phyloP scores from a whole-genome alignment of 1,140 invertebrate species.

The Melanaphis sacchari region DNA sequence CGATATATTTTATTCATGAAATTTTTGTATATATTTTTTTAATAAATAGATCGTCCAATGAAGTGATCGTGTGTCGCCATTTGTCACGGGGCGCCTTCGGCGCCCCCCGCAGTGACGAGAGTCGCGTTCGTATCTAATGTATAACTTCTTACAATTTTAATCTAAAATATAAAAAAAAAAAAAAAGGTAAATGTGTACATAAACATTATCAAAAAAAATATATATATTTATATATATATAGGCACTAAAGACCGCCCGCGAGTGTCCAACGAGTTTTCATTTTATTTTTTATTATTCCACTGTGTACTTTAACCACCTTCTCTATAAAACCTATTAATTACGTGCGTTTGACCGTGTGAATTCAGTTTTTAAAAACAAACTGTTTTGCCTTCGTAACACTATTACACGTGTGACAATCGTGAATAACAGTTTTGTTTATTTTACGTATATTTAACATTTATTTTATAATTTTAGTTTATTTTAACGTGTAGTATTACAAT shows the following conservation, averaged over 20 bases:
- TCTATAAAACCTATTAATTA: slow-evolving; percentile 47
- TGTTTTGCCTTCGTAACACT: slow-evolving; percentile 1
- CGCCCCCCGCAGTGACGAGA: slow-evolving; percentile 24
- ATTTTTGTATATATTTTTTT: background rate
- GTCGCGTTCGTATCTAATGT: slow-evolving; percentile 19
- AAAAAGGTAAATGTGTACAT: slow-evolving; percentile 35
- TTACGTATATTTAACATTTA: background rate
- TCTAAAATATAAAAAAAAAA: slow-evolving; percentile 4
- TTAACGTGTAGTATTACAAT: background rate
- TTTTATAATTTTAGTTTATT: background rate
- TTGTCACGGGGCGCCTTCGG: slow-evolving; percentile 45
- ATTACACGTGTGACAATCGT: background rate
- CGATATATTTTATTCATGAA: background rate
- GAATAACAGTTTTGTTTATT: background rate
- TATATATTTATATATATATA: no score
- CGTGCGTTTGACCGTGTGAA: slow-evolving; percentile 20
- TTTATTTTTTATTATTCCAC: background rate
- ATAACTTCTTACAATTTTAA: slow-evolving; percentile 48
- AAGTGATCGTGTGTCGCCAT: slow-evolving; percentile 55
- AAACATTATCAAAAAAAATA: slow-evolving; percentile 29
- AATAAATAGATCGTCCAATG: slow-evolving; percentile 47
- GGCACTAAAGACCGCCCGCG: slow-evolving; percentile 43
- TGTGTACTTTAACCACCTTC: background rate
- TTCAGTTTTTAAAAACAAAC: background rate
- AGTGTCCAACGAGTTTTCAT: slow-evolving; percentile 44